Conservation (phyloP, 2,113 vertebrate genomes). For the Abramis brama region DNA sequence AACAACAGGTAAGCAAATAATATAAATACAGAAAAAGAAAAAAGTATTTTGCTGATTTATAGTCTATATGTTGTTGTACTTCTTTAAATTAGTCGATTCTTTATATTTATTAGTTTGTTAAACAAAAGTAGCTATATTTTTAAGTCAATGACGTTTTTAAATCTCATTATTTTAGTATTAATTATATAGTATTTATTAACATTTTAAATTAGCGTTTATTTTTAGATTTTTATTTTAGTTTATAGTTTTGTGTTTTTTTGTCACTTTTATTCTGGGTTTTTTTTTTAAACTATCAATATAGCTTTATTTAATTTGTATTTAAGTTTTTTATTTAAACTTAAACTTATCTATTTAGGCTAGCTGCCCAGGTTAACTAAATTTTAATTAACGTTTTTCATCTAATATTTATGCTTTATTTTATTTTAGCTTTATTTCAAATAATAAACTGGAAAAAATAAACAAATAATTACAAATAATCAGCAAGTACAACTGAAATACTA, state of each 20-base stretch:
- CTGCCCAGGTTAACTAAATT: not conserved
- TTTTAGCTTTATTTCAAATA: not conserved
- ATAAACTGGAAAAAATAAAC: not conserved
- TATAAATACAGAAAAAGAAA: not conserved
- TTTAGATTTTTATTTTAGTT: not conserved
- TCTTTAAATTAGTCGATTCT: not conserved
- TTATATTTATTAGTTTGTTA: not conserved
- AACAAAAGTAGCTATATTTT: not conserved
- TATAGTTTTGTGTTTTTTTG: too few relatives aligned
- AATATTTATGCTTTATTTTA: not conserved
- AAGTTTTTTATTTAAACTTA: not conserved
- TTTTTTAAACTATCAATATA: too few relatives aligned
- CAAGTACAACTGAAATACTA: not conserved
- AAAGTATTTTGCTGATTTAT: not conserved
- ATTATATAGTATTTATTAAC: not conserved
- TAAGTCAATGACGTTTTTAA: not conserved
- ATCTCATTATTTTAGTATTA: not conserved
- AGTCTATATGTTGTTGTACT: not conserved
- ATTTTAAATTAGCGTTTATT: not conserved
- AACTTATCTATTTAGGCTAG: not conserved
- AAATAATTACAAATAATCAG: not conserved
- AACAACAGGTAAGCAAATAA: not conserved
- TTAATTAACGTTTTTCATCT: not conserved
- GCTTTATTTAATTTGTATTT: not conserved
- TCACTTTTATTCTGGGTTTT: too few relatives aligned